These are phyloP conservation scores for Poecilobothrus nobilitatus DNA, from an alignment of 2,888 invertebrate genomes.

Conservation along the genomic window DNA sequence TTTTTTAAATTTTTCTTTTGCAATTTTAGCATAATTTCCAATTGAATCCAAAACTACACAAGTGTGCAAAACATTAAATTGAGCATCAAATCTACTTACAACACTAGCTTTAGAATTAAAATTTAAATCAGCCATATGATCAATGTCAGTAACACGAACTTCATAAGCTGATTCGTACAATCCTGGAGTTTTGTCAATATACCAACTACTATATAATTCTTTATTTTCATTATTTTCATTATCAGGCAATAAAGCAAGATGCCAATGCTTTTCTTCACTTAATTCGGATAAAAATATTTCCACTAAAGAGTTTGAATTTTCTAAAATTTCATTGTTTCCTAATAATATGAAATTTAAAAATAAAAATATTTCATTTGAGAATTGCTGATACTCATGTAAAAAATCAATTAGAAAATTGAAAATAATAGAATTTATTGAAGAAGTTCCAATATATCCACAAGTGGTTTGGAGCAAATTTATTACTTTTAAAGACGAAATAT, in stretches of 20 bases:
- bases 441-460: conserved; percentile 49
- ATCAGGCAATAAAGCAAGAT: conserved; percentile 36
- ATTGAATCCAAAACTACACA: conserved; percentile 64
- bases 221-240: conserved; percentile 29
- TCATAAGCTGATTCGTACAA: conserved; percentile 42
- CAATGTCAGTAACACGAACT: conserved; percentile 35
- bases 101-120: conserved; percentile 22
- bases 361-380: conserved; percentile 52
- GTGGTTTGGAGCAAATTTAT: conserved; percentile 48
- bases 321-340: conserved; percentile 15
- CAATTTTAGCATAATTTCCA: conserved; percentile 51
- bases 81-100: conserved; percentile 44
- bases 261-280: conserved; percentile 35
- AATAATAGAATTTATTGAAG: conserved; percentile 50
- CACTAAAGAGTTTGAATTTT: conserved; percentile 28
- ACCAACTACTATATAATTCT: conserved; percentile 37
- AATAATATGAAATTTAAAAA: conserved; percentile 31
- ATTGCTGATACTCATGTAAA: conserved; percentile 46
- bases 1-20: conserved; percentile 49
- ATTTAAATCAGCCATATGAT: conserved; percentile 12
- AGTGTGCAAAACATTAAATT: conserved; percentile 55
- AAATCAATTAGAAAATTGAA: conserved; percentile 55
- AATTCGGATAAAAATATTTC: conserved; percentile 30
- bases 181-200: conserved; percentile 38
- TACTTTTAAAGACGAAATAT: conserved; percentile 48